Evolutionary conservation across 2,888 invertebrate species (phyloP), one percentile per base, ranked within the genome.

Genomic region (Tenthredo distinguenda): DNA sequence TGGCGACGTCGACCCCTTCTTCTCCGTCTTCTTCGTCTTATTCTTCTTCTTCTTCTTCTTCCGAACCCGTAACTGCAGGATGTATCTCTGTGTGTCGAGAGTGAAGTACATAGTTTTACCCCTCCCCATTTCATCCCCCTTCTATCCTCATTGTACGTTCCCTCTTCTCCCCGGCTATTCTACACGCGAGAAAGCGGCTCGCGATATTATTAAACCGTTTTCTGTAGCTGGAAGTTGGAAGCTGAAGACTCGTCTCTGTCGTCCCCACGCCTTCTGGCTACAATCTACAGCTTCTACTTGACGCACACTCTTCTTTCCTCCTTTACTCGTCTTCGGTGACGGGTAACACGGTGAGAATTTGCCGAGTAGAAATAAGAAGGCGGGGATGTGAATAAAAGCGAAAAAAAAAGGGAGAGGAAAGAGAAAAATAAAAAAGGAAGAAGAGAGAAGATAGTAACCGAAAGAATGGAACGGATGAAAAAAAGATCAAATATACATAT

Each of bases 161-260:
- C 21, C 6, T 40, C 12, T 15, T 43, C 0, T 18, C 18, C 34
- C 62, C 21, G 9, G 10, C 7, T 68, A 26, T 68, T 26, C 18
- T 50, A 31, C 50, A 55, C 34, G 50, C 18, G 77, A 77, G 77
- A n/a, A 34, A 31, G 43, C 43, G 26, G 77, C 47, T 37, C 21
- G 82, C 82, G 83, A 71, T 83, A 83, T 83, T 83, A 83, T 83
- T 83, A 83, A 83, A 47, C 68, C 83, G 71, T 83, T 47, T 43
- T 62, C 40, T 77, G 21, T 26, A 62, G 62, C 47, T 47, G 76
- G 21, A 43, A 37, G 43, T 26, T 71, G 6, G 15, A 71, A n/a
- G 34, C 76, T 47, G 47, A 37, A 50, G 26, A 76, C 47, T 47
- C 76, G 21, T 15, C 0, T 7, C 6, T 37, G 43, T 47, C 43